Evolutionary conservation across 2,797 vertebrate species (phyloP).

Genomic region (Carcharodon carcharias): DNA sequence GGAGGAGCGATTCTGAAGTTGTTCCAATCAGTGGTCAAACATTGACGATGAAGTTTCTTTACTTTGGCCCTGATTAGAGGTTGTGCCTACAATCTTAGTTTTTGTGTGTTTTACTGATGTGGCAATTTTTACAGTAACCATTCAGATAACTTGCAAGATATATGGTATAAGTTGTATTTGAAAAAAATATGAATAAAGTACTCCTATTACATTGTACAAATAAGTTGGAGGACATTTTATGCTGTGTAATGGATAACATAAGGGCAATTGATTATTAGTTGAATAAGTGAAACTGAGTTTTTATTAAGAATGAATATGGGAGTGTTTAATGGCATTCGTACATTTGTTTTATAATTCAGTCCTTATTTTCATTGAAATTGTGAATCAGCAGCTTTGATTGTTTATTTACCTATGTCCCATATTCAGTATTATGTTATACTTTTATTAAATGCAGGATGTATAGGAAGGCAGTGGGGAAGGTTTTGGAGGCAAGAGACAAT

Average conservation of each 20-base stretch:
- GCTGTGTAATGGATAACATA: not conserved
- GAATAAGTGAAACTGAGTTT: not conserved
- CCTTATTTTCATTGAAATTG: not conserved
- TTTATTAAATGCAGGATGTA: not conserved
- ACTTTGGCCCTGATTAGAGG: not conserved
- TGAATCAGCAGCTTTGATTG: not conserved
- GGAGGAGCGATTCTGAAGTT: not conserved
- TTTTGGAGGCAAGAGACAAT: not conserved
- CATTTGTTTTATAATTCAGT: not conserved
- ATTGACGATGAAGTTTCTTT: not conserved
- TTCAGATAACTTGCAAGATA: not conserved
- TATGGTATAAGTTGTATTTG: constrained; percentile 1
- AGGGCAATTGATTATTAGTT: not conserved
- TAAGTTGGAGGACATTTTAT: not conserved
- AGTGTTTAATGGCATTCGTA: not conserved
- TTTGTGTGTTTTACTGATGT: not conserved
- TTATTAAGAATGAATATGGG: not conserved
- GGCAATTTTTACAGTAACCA: not conserved
- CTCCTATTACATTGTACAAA: not conserved
- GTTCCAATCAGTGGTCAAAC: not conserved
- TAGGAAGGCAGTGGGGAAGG: not conserved
- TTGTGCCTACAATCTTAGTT: not conserved
- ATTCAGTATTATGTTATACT: not conserved
- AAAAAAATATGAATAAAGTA: not conserved
- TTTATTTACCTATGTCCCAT: not conserved